phyloP scores from a whole-genome alignment of 1,140 invertebrate species.

The Zaprionus ghesquierei region DNA sequence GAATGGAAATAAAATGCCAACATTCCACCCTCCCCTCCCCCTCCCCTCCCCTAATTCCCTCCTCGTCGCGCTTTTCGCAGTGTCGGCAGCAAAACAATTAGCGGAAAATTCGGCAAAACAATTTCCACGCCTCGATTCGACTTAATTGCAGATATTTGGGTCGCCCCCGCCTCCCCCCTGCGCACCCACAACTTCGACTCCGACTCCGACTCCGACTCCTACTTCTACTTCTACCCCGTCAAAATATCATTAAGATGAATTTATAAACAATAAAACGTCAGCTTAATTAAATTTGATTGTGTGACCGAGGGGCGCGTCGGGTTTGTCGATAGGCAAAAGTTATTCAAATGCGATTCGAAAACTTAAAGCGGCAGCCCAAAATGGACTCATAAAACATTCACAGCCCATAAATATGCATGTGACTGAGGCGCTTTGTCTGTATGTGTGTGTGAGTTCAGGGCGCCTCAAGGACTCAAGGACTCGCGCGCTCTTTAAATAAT shows the following conservation, averaged over 20 bases:
- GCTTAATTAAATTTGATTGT: constrained; percentile 77
- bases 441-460: neutral
- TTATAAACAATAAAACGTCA: constrained; percentile 74
- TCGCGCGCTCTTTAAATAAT: constrained; percentile 57
- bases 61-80: neutral
- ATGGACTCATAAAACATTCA: constrained; percentile 48
- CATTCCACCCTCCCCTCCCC: constrained; percentile 18
- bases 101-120: constrained; percentile 66
- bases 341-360: neutral
- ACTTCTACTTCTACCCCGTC: constrained; percentile 1
- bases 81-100: constrained; percentile 64
- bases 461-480: neutral
- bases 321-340: neutral
- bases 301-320: neutral
- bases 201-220: too few relatives aligned
- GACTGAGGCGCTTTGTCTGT: neutral
- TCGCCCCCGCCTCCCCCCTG: neutral
- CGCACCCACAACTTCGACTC: too few relatives aligned
- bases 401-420: constrained; percentile 50
- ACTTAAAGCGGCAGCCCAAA: neutral
- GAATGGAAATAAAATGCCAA: constrained; percentile 27
- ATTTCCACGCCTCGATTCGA: constrained; percentile 60
- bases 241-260: constrained; percentile 80
- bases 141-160: constrained; percentile 73
- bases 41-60: neutral